phyloP scores from a whole-genome alignment of 2,113 vertebrate species.

The Coregonus clupeaformis region DNA sequence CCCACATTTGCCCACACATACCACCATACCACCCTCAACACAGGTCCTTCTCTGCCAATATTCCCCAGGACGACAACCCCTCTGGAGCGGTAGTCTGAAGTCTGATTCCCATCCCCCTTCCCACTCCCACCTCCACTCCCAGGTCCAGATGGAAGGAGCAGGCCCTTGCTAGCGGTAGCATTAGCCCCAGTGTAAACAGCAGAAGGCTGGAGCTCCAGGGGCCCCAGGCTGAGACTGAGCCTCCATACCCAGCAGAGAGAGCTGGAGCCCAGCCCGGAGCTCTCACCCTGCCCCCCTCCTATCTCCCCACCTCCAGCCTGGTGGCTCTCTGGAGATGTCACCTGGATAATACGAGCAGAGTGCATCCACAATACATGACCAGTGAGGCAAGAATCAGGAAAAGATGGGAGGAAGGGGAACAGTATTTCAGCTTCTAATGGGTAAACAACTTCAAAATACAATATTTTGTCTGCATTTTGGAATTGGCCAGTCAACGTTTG shows the following conservation, averaged over 20 bases:
- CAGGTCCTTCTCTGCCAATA: not conserved
- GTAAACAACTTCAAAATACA: not conserved
- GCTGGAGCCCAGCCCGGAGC: constrained; percentile 43
- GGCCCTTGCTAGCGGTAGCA: constrained; percentile 44
- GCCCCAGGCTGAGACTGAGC: constrained; percentile 47
- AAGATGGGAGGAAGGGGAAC: not conserved
- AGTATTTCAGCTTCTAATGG: not conserved
- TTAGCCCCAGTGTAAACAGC: constrained; percentile 64
- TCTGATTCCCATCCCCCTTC: not conserved
- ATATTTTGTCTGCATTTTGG: not conserved
- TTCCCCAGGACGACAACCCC: not conserved
- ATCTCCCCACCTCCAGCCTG: constrained; percentile 28
- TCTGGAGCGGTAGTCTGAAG: not conserved
- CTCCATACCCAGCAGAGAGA: constrained; percentile 52
- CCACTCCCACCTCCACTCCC: not conserved
- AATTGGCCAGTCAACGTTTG: not conserved
- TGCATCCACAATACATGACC: not conserved
- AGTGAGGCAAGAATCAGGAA: not conserved
- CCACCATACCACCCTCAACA: not conserved
- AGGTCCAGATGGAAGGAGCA: constrained; percentile 57
- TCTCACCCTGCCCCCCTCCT: constrained; percentile 44
- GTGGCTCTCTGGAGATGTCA: not conserved
- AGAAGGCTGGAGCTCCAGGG: constrained; percentile 69
- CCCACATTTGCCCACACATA: not conserved
- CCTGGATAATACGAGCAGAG: not conserved